These are phyloP conservation scores for Ditula angustiorana DNA, from an alignment of 2,888 invertebrate species.

Conservation along the genomic window DNA sequence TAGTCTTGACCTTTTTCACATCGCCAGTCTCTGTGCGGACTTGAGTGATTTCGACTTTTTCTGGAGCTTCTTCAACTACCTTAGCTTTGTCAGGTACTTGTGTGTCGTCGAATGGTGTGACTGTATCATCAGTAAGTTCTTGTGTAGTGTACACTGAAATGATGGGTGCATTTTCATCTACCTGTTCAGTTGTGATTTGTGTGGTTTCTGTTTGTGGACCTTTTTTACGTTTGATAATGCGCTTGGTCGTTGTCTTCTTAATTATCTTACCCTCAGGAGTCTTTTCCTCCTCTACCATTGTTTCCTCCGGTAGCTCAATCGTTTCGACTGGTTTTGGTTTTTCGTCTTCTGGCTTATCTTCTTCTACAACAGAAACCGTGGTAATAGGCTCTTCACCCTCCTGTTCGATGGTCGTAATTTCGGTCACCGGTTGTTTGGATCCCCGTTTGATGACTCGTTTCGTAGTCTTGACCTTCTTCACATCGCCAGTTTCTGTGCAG, in stretches of 20 bases:
- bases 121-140: conserved; percentile 54
- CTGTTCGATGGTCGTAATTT: too few species aligned
- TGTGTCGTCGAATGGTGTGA: conserved; percentile 42
- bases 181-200: conserved; percentile 65
- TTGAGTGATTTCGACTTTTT: conserved; percentile 67
- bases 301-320: conserved; percentile 48
- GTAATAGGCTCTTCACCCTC: too few species aligned
- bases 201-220: conserved; percentile 58
- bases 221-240: conserved; percentile 67
- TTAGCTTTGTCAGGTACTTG: conserved; percentile 46
- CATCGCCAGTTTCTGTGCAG: too few species aligned
- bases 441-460: too few species aligned
- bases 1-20: conserved; percentile 61
- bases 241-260: conserved; percentile 42
- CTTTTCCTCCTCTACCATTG: conserved; percentile 41
- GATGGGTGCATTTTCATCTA: conserved; percentile 73
- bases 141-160: conserved; percentile 65
- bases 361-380: too few species aligned
- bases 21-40: conserved; percentile 64
- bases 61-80: conserved; percentile 58
- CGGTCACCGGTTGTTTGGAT: too few species aligned
- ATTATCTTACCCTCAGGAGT: conserved; percentile 38
- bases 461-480: too few species aligned
- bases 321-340: not conserved
- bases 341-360: too few species aligned